A percentile compares a stretch with the other conserved stretches of the same genome.
Conservation (phyloP, 2,113 vertebrate genomes). For the Marcusenius ussheri region DNA sequence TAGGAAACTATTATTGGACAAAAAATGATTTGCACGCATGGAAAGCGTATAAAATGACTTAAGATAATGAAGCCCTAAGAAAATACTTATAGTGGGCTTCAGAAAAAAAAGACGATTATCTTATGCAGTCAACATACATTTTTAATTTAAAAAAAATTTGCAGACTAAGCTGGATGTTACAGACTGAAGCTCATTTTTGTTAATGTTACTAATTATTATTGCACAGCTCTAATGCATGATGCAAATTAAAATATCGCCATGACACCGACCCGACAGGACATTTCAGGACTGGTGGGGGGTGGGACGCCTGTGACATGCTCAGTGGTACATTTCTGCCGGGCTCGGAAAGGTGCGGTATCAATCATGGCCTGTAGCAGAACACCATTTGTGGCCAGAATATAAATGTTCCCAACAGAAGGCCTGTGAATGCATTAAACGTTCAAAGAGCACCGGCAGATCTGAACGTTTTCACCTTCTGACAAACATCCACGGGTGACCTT, state of each 20-base stretch:
- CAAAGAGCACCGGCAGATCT: conserved; percentile 40
- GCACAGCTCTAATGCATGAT: not conserved
- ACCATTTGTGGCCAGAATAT: conserved; percentile 6
- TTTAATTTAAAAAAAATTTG: conserved; percentile 47
- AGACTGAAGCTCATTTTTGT: conserved; percentile 17
- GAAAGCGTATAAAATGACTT: conserved; percentile 33
- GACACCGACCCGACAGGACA: not conserved
- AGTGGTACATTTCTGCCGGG: not conserved
- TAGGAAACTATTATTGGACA: not conserved
- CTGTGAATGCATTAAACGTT: conserved; percentile 46
- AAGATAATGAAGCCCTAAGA: conserved; percentile 41
- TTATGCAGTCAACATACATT: conserved; percentile 36
- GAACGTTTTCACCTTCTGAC: conserved; percentile 42
- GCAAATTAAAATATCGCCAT: not conserved
- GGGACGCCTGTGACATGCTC: not conserved
- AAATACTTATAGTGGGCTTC: conserved; percentile 44
- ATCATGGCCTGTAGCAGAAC: not conserved
- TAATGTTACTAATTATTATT: conserved; percentile 10
- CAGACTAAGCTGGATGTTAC: conserved; percentile 46
- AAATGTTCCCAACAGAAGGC: conserved; percentile 10
- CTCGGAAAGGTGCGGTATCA: not conserved
- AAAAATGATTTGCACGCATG: conserved; percentile 3
- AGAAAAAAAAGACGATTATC: conserved; percentile 20
- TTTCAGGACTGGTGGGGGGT: not conserved
- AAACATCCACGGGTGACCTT: conserved; percentile 57